Percentiles rank a stretch among this genome's conserved stretches.
These are phyloP conservation scores for Laticauda colubrina DNA, from an alignment of 2,113 vertebrate genomes.

Conservation along the genomic window DNA sequence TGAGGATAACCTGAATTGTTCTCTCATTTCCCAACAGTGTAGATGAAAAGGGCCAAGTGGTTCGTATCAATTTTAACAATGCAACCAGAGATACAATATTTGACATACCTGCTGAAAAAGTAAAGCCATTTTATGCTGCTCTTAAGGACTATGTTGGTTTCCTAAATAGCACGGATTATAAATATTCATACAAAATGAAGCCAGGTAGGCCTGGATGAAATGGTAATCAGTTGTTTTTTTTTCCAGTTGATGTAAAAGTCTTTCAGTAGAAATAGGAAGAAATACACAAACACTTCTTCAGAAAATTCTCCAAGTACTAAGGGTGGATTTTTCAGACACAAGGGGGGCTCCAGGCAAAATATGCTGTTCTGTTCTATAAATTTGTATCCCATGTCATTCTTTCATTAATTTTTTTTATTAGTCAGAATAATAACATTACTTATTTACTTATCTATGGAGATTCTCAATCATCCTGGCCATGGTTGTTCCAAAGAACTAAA, in stretches of 20 bases:
- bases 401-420: conserved; percentile 29
- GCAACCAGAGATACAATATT: conserved; percentile 88
- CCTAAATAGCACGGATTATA: conserved; percentile 77
- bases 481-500: background rate
- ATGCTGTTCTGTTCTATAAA: background rate
- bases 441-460: background rate
- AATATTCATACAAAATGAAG: conserved; percentile 84
- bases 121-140: conserved; percentile 87
- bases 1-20: background rate
- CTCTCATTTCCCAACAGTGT: conserved; percentile 66
- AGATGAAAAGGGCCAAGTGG: conserved; percentile 72
- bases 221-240: background rate
- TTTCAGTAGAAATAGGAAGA: background rate
- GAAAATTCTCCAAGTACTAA: background rate
- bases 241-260: background rate
- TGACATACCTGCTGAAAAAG: conserved; percentile 81
- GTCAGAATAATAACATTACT: background rate
- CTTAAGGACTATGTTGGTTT: conserved; percentile 82
- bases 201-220: conserved; percentile 74
- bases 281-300: background rate
- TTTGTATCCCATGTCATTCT: background rate
- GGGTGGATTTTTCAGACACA: background rate
- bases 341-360: background rate
- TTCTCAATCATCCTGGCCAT: background rate
- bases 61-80: conserved; percentile 89